phyloP scores from a whole-genome alignment of 53 echinoderm and acorn worm species.

The Patiria pectinifera region DNA sequence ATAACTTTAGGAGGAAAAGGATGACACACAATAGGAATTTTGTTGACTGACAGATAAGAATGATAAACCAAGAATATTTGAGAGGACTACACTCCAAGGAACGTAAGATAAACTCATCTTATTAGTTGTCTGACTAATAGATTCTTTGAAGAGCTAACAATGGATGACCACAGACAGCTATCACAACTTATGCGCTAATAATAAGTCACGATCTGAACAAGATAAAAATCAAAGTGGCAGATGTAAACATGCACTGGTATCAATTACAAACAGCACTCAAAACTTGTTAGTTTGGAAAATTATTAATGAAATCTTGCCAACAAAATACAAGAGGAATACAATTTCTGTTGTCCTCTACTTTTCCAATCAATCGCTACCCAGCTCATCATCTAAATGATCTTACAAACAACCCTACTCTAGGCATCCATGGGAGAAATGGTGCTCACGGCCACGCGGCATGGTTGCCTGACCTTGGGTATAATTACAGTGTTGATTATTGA shows the following conservation, averaged over 20 bases:
- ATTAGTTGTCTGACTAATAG: background rate
- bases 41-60: background rate
- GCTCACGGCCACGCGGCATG: background rate
- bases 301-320: background rate
- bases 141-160: background rate
- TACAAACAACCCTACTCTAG: background rate
- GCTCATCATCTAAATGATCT: background rate
- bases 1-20: background rate
- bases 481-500: conserved; percentile 41
- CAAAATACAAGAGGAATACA: background rate
- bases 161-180: background rate
- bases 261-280: background rate
- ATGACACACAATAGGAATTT: background rate
- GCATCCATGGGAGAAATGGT: background rate
- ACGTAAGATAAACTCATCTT: background rate
- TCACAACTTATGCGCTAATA: background rate
- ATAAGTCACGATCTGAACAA: background rate
- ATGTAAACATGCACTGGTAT: background rate
- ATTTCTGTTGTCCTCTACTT: background rate
- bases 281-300: background rate
- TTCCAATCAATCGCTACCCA: background rate
- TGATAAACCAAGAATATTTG: background rate
- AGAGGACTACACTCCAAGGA: too few species aligned
- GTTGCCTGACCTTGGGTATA: conserved; percentile 36
- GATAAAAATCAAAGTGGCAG: background rate